These are phyloP conservation scores for Drosophila busckii DNA, from an alignment of 1,140 invertebrate genomes.

Conservation along the genomic window DNA sequence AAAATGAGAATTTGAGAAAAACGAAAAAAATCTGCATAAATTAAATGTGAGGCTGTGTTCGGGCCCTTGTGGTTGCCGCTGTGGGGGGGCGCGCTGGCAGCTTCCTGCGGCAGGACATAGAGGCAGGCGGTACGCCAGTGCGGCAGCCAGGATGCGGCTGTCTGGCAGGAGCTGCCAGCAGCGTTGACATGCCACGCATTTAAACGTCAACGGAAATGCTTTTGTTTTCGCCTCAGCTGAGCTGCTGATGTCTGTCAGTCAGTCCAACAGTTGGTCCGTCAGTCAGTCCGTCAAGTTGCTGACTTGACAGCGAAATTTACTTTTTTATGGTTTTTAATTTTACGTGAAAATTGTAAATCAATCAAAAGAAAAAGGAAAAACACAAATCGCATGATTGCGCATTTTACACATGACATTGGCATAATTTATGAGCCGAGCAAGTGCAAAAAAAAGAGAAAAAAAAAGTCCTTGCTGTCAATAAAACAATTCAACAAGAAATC, in stretches of 20 bases:
- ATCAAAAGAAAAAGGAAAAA: conserved; percentile 1
- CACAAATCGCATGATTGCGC: conserved; percentile 49
- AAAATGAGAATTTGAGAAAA: too few relatives aligned
- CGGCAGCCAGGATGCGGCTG: conserved; percentile 63
- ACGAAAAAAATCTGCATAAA: conserved; percentile 39
- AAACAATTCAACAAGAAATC: conserved; percentile 54
- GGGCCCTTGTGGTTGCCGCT: conserved; percentile 13
- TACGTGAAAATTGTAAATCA: not conserved
- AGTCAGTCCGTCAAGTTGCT: conserved; percentile 3
- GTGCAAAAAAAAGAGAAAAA: conserved; percentile 40
- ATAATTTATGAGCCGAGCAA: conserved; percentile 60
- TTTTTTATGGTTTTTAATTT: too few relatives aligned
- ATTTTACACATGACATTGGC: conserved; percentile 62
- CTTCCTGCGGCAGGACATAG: conserved; percentile 33
- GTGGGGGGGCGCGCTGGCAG: conserved; percentile 20
- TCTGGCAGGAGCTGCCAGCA: conserved; percentile 58
- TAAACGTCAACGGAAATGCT: conserved; percentile 72
- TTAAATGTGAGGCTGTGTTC: conserved; percentile 14
- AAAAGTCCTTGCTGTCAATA: conserved; percentile 57
- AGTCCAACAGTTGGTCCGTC: conserved; percentile 8
- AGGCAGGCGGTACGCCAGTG: conserved; percentile 3
- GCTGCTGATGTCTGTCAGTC: conserved; percentile 20
- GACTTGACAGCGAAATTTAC: conserved; percentile 12
- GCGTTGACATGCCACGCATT: conserved; percentile 71
- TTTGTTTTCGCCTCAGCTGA: conserved; percentile 74